Evolutionary conservation across 2,113 vertebrate species (phyloP), one percentile per base, ranked within the genome.

Genomic region (Oryzias celebensis): DNA sequence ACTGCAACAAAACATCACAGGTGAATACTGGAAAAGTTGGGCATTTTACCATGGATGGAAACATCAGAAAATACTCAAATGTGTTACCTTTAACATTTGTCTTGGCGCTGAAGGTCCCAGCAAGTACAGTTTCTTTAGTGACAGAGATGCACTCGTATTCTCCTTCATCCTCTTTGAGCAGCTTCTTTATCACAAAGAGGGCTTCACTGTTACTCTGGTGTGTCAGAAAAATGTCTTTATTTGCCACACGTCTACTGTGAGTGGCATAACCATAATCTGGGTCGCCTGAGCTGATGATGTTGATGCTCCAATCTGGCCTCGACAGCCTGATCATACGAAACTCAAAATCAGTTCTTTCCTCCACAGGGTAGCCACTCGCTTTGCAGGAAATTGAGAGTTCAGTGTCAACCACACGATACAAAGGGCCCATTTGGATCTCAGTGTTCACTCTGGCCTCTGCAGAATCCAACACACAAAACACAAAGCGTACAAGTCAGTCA

Each of bases 81-180:
- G n/a, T 22, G 79, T 78, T 87, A 98, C 96, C 96, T 10, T 78
- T 86, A 2, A 98, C 86, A 8, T 44, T 67, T 0, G 52, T 87
- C 65, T 67, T 88, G 0, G 87, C 94, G 0, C 46, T 92, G 88
- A 98, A 98, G 45, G 3, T 85, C 43, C 97, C 96, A 0, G 71
- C 28, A 80, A 88, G 95, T 1, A 0, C 0, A 0, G 0, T 0
- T 1, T 91, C 91, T 0, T 76, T 94, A 12, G 91, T 76, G 0
- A 93, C 95, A 67, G 77, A 4, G 36, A 36, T 12, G 28, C 96
- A 98, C n/a, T 95, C 91, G 1, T 94, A 96, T 31, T 86, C 83
- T 0, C 95, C 96, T 0, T 92, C 67, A 24, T 96, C 94, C 0
- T 3, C 18, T 36, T 58, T 78, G 71, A 55, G 50, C 10, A 93